Conservation (phyloP, 1,140 invertebrate species). For the Colletes latitarsis region DNA sequence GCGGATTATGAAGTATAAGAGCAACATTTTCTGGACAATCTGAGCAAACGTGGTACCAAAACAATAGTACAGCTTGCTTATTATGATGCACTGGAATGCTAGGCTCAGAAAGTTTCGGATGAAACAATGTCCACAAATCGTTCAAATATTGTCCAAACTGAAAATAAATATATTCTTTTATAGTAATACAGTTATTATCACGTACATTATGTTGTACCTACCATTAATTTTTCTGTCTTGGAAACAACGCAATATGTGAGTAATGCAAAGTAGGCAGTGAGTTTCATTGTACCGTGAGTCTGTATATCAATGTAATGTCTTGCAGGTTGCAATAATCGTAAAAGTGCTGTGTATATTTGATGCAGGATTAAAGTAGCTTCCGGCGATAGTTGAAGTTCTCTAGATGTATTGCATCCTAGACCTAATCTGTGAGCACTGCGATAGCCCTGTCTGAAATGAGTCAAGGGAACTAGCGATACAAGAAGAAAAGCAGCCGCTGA, state of each 20-base stretch:
- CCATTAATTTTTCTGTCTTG: slow-evolving; percentile 95
- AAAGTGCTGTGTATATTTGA: slow-evolving; percentile 91
- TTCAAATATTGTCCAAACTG: slow-evolving; percentile 94
- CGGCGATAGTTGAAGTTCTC: slow-evolving; percentile 82
- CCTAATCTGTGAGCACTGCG: slow-evolving; percentile 83
- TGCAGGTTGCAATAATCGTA: slow-evolving; percentile 89
- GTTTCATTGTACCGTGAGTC: slow-evolving; percentile 93
- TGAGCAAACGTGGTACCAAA: slow-evolving; percentile 95
- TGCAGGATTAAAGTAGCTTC: slow-evolving; percentile 92
- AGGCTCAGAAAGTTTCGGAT: slow-evolving; percentile 96
- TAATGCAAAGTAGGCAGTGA: slow-evolving; percentile 95
- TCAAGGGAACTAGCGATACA: slow-evolving; percentile 93
- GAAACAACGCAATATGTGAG: slow-evolving; percentile 95
- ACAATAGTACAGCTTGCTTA: slow-evolving; percentile 94
- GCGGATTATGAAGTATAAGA: slow-evolving; percentile 90
- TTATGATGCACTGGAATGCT: slow-evolving; percentile 97
- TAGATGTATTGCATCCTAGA: slow-evolving; percentile 74
- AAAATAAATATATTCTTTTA: slow-evolving; percentile 62
- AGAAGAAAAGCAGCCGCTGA: slow-evolving; percentile 92
- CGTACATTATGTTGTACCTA: slow-evolving; percentile 76
- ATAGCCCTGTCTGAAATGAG: slow-evolving; percentile 93
- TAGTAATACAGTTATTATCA: background rate
- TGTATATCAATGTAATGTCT: slow-evolving; percentile 92
- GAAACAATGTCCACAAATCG: slow-evolving; percentile 96
- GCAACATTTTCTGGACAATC: slow-evolving; percentile 96